These are phyloP conservation scores for Bergia puertoricense DNA, from an alignment of 92 coral and sea anemone genomes.

Conservation along the genomic window DNA sequence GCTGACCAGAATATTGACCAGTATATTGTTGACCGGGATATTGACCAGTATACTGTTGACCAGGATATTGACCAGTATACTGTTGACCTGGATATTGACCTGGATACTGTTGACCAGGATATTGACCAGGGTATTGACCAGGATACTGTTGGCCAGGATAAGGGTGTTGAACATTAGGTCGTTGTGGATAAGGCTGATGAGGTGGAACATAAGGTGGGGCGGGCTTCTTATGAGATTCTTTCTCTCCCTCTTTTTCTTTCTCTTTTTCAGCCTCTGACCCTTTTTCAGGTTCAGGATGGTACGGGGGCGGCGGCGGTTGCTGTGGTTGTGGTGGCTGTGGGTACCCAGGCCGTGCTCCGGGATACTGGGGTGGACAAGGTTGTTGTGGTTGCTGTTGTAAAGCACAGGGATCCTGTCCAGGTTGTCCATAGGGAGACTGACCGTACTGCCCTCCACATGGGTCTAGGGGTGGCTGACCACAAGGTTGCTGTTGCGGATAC, in stretches of 20 bases:
- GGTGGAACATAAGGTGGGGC: conserved; percentile 22
- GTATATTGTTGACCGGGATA: not conserved
- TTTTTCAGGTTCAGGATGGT: not conserved
- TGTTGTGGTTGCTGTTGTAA: conserved; percentile 33
- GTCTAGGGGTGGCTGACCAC: conserved; percentile 19
- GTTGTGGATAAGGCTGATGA: not conserved
- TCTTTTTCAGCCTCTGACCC: not conserved
- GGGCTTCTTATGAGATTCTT: conserved; percentile 22
- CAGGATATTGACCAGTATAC: not conserved
- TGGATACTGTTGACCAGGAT: not conserved
- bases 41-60: not conserved
- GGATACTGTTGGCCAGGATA: not conserved
- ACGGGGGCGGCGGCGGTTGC: conserved; percentile 13
- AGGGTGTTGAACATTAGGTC: conserved; percentile 5
- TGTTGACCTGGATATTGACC: not conserved
- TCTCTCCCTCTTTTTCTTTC: not conserved
- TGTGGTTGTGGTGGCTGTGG: conserved; percentile 21
- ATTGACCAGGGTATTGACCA: not conserved
- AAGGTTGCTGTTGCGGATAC: conserved; percentile 48
- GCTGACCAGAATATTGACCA: not conserved
- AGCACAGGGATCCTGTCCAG: conserved; percentile 37
- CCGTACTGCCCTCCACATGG: conserved; percentile 30
- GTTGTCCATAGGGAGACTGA: conserved; percentile 23
- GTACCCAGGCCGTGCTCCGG: conserved; percentile 26
- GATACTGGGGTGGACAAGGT: conserved; percentile 30